A percentile compares a stretch with the other conserved stretches of the same genome.
phyloP scores from a whole-genome alignment of 2,888 invertebrate species.

The Creontiades dilutus region DNA sequence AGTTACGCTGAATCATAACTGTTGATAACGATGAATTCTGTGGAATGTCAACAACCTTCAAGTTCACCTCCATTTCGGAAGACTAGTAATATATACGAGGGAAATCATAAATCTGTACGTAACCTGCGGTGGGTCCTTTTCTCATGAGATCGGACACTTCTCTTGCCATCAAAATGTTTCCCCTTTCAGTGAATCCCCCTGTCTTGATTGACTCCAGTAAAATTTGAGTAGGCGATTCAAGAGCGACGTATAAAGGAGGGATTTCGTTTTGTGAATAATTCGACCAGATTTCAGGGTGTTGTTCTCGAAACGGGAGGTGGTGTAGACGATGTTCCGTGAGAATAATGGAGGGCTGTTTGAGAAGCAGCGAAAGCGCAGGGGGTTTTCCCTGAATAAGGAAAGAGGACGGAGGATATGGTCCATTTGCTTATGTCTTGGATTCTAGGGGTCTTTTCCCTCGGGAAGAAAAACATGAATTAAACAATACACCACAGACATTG shows the following conservation, averaged over 20 bases:
- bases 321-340: slow-evolving; percentile 55
- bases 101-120: too few relatives aligned
- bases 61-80: too few relatives aligned
- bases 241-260: slow-evolving; percentile 23
- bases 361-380: slow-evolving; percentile 67
- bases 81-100: too few relatives aligned
- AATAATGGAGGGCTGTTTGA: slow-evolving; percentile 70
- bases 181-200: slow-evolving; percentile 29
- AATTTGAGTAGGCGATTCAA: slow-evolving; percentile 62
- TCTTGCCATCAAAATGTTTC: slow-evolving; percentile 8
- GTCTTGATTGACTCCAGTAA: slow-evolving; percentile 69
- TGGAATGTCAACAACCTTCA: too few relatives aligned
- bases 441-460: slow-evolving; percentile 55
- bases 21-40: too few relatives aligned
- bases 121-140: too few relatives aligned
- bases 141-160: too few relatives aligned
- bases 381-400: slow-evolving; percentile 70
- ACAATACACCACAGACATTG: slow-evolving; percentile 65
- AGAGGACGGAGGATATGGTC: slow-evolving; percentile 66
- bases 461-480: slow-evolving; percentile 61
- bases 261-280: slow-evolving; percentile 63
- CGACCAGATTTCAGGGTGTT: slow-evolving; percentile 61
- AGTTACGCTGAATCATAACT: too few relatives aligned
- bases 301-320: slow-evolving; percentile 30
- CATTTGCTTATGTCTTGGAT: slow-evolving; percentile 71